Evolutionary conservation across 1,140 invertebrate species (phyloP).

Genomic region (Prorops nasuta): DNA sequence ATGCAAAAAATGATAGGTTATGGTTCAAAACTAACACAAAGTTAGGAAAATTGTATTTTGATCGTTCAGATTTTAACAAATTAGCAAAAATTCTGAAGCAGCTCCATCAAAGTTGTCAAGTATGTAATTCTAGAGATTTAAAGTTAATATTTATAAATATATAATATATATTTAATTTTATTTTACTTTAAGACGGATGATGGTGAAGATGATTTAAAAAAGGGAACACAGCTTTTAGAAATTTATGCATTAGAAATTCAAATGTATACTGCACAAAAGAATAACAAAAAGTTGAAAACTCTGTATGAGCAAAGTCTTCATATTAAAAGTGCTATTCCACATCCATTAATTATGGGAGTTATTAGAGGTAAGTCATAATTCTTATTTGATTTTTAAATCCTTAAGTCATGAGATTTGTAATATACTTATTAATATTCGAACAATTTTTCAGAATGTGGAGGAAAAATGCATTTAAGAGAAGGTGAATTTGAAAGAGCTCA

Average conservation of each 20-base stretch:
- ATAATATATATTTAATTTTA: constrained; percentile 4
- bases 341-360: constrained; percentile 99
- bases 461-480: constrained; percentile 99
- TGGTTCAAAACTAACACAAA: constrained; percentile 99
- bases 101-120: constrained; percentile 94
- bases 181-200: constrained; percentile 80
- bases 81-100: constrained; percentile 96
- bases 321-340: constrained; percentile 99
- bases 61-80: constrained; percentile 92
- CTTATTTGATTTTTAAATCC: constrained; percentile 8
- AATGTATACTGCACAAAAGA: constrained; percentile 99
- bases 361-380: constrained; percentile 78
- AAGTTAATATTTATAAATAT: constrained; percentile 11
- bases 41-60: constrained; percentile 97
- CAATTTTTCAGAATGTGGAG: constrained; percentile 91
- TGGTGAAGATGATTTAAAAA: constrained; percentile 99
- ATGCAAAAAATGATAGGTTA: constrained; percentile 97
- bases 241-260: constrained; percentile 99
- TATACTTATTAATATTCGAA: constrained; percentile 3
- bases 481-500: constrained; percentile 99
- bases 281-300: constrained; percentile 98
- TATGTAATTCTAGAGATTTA: constrained; percentile 41
- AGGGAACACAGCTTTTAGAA: constrained; percentile 96
- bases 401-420: constrained; percentile 9
- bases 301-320: constrained; percentile 98